A percentile compares a stretch with the other conserved stretches of the same genome.
phyloP scores from a whole-genome alignment of 2,888 invertebrate species.

The Eulithis testata region DNA sequence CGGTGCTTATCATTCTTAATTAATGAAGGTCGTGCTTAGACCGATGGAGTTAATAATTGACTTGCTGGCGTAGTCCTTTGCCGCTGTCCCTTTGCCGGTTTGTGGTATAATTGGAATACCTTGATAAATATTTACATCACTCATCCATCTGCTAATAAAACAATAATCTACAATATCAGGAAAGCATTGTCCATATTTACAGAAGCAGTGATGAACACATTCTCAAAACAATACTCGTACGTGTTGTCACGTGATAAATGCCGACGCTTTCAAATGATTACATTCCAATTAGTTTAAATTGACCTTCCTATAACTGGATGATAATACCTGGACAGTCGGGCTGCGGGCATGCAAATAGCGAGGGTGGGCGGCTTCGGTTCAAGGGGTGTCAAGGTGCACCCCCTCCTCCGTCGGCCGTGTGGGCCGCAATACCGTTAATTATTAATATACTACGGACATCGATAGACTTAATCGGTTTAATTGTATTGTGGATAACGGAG shows the following conservation, averaged over 20 bases:
- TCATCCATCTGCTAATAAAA: neutral
- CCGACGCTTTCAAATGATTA: conserved; percentile 37
- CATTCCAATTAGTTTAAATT: conserved; percentile 48
- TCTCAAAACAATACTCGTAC: conserved; percentile 2
- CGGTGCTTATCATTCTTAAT: conserved; percentile 52
- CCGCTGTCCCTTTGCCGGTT: conserved; percentile 26
- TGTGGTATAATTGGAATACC: neutral
- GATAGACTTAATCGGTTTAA: conserved; percentile 33
- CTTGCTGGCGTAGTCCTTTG: conserved; percentile 29
- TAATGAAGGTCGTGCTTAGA: conserved; percentile 56
- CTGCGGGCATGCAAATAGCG: conserved; percentile 50
- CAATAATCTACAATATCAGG: neutral
- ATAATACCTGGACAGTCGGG: conserved; percentile 40
- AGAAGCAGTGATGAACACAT: conserved; percentile 1
- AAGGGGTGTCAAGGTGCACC: conserved; percentile 62
- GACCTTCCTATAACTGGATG: conserved; percentile 52
- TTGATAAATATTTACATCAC: neutral
- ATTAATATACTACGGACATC: conserved; percentile 51
- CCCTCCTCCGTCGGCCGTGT: conserved; percentile 44
- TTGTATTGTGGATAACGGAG: conserved; percentile 32
- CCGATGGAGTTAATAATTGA: conserved; percentile 46
- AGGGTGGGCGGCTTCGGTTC: conserved; percentile 46
- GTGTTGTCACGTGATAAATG: conserved; percentile 14
- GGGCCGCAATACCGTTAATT: conserved; percentile 48
- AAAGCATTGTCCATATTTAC: neutral